phyloP scores from a whole-genome alignment of 2,888 invertebrate species.

The Hybos culiciformis region DNA sequence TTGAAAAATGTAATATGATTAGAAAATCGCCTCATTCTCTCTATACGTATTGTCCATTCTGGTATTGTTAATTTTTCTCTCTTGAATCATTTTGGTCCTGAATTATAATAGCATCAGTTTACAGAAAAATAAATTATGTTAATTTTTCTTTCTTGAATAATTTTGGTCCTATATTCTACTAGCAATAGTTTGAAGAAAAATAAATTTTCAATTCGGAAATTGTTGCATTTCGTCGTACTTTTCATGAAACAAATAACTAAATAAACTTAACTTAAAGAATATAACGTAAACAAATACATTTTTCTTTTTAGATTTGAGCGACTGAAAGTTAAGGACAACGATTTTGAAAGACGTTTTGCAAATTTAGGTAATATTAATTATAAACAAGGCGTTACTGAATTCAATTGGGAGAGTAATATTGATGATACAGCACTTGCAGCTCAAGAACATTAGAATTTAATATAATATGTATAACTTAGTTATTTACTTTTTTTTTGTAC shows the following conservation, averaged over 20 bases:
- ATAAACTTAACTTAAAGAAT: background rate
- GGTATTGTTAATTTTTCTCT: too few relatives aligned
- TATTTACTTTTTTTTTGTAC: too few relatives aligned
- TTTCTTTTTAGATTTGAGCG: slow-evolving; percentile 62
- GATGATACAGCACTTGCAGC: slow-evolving; percentile 48
- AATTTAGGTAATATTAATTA: slow-evolving; percentile 70
- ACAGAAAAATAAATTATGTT: background rate
- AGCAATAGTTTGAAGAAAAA: too few relatives aligned
- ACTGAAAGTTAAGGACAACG: slow-evolving; percentile 62
- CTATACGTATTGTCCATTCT: background rate
- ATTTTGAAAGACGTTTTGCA: slow-evolving; percentile 70
- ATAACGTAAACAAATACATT: background rate
- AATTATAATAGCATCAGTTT: too few relatives aligned
- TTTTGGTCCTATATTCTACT: background rate
- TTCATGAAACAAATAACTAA: background rate
- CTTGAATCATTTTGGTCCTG: background rate
- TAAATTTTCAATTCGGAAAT: background rate
- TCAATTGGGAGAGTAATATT: slow-evolving; percentile 76
- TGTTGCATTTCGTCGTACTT: background rate
- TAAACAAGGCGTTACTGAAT: slow-evolving; percentile 64
- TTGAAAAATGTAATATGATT: background rate
- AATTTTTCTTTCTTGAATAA: background rate
- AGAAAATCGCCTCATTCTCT: slow-evolving; percentile 21
- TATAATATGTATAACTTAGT: too few relatives aligned
- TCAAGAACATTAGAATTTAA: too few relatives aligned